Evolutionary conservation across 2,888 invertebrate genomes (phyloP), one percentile per base, ranked within the genome.

Genomic region (Piscicola geometra): DNA sequence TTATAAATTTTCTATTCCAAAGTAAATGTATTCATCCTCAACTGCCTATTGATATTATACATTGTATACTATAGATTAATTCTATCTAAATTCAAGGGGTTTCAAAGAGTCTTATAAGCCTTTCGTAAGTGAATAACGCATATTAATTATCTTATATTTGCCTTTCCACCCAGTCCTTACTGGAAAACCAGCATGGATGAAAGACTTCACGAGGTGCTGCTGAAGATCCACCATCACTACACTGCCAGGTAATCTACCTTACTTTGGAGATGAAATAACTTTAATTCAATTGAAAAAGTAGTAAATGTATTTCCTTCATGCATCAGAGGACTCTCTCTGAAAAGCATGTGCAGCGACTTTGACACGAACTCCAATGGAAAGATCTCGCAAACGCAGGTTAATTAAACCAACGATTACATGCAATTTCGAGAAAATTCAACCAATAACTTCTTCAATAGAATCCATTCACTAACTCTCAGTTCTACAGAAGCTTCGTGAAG

Each of bases 371-470:
- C 85, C 78, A 83, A 82, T 78, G 85, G 86, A 5, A 81, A 82
- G 32, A 82, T 86, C 18, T 82, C 84, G 41, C 84, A 86, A 76
- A 85, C 84, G 76, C 85, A 85, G 83, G 86, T 85, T 68, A 32
- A 3, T 47, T 15, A 41, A 30, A 41, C 15, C 30, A 18, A 32
- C 18, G 15, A 18, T 18, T 32, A 15, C 70, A 33, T 15, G 15
- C 32, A 25, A 71, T 36, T 15, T 12, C 25, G 18, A 15, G 25
- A 66, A 66, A 66, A 66, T 66, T 66, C 12, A 66, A 15, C 36
- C 1, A n/a, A 50, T 9, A n/a, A n/a, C n/a, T n/a, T n/a, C n/a
- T n/a, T n/a, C n/a, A n/a, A n/a, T n/a, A n/a, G n/a, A n/a, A n/a
- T n/a, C n/a, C n/a, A n/a, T n/a, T n/a, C 18, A 21, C 32, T n/a